These are phyloP conservation scores for Heliconius aoede DNA, from an alignment of 2,888 invertebrate genomes.

Conservation along the genomic window DNA sequence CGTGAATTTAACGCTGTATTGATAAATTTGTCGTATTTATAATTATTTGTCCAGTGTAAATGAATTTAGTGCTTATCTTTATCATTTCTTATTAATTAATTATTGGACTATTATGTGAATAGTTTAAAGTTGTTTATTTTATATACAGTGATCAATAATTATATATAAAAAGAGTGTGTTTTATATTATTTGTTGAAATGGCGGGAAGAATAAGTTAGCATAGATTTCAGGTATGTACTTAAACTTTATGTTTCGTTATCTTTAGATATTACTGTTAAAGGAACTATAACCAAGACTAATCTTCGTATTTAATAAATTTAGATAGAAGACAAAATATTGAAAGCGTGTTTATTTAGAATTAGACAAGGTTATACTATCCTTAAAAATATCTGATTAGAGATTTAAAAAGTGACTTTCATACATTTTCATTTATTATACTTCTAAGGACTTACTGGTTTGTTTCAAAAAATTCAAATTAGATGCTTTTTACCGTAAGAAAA, in stretches of 20 bases:
- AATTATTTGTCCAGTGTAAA: background rate
- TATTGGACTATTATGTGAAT: background rate
- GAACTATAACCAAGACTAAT: background rate
- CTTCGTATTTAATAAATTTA: background rate
- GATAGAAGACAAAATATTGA: background rate
- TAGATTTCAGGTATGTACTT: slow-evolving; percentile 19
- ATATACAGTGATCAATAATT: background rate
- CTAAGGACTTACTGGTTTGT: too few species aligned
- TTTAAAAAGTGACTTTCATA: too few species aligned
- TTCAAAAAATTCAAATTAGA: too few species aligned
- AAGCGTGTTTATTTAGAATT: background rate
- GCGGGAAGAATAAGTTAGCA: slow-evolving; percentile 23
- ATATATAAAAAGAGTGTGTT: slow-evolving; percentile 3
- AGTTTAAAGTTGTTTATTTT: background rate
- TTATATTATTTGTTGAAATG: slow-evolving; percentile 4
- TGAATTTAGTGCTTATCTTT: slow-evolving; percentile 15
- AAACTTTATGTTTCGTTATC: slow-evolving; percentile 2
- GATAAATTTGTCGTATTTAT: background rate
- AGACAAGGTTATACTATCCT: background rate
- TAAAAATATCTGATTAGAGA: too few species aligned
- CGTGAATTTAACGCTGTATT: background rate
- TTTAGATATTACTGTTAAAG: background rate
- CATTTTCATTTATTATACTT: too few species aligned
- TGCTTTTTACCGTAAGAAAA: too few species aligned
- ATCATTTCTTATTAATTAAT: background rate